Conservation (phyloP, 2,797 vertebrate species). For the Sebastes kiyomatsui region DNA sequence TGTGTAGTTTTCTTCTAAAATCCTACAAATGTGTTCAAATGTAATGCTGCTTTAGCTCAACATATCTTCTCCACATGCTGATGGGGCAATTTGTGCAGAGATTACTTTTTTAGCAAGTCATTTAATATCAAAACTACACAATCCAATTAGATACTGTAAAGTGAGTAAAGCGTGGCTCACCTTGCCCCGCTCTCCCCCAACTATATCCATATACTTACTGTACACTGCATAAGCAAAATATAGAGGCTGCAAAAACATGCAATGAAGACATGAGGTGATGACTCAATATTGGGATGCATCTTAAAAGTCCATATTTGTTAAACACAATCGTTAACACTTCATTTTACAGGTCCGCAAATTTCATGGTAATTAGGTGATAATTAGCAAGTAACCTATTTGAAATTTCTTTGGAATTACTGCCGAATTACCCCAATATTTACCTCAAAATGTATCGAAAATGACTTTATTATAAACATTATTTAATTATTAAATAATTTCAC, state of each 20-base stretch:
- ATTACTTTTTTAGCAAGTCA: not conserved
- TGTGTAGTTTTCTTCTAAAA: not conserved
- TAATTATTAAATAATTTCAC: too few relatives aligned
- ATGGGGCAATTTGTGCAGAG: not conserved
- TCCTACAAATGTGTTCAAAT: not conserved
- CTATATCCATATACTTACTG: not conserved
- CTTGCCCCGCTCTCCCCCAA: not conserved
- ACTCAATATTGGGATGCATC: too few relatives aligned
- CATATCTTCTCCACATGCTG: not conserved
- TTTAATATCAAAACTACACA: not conserved
- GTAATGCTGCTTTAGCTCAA: not conserved
- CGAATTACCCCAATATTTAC: too few relatives aligned
- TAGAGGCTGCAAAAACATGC: not conserved
- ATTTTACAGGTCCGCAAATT: too few relatives aligned
- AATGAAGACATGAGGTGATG: not conserved
- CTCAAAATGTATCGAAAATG: too few relatives aligned
- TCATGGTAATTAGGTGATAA: too few relatives aligned
- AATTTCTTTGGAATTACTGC: too few relatives aligned
- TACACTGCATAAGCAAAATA: not conserved
- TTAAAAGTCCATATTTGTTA: too few relatives aligned
- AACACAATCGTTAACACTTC: too few relatives aligned
- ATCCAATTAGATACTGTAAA: not conserved
- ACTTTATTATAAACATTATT: too few relatives aligned
- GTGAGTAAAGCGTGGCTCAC: not conserved
- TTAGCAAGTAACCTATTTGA: too few relatives aligned